Percentiles rank a stretch among this genome's conserved stretches.
These are phyloP conservation scores for Setipinna tenuifilis DNA, from an alignment of 2,797 vertebrate species.

Conservation along the genomic window DNA sequence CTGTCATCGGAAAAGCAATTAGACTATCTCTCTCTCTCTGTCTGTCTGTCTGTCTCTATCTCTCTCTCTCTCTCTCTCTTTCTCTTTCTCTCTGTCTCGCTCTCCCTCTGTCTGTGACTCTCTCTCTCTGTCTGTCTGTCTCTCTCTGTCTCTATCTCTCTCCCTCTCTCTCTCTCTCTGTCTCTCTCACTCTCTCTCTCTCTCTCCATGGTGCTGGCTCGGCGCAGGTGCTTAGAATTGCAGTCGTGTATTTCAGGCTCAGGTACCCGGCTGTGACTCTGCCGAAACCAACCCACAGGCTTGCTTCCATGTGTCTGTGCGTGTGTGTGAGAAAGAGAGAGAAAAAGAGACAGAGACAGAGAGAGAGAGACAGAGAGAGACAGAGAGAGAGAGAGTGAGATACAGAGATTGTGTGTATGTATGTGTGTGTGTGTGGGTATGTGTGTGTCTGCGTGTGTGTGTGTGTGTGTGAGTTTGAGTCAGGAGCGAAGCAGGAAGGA, in stretches of 20 bases:
- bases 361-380: no score
- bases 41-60: background rate
- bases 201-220: background rate
- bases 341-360: no score
- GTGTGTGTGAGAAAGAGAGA: no score
- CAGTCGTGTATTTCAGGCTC: background rate
- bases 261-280: background rate
- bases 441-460: conserved; percentile 26
- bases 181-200: background rate
- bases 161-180: background rate
- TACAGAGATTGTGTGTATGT: no score
- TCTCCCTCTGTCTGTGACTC: no score
- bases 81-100: no score
- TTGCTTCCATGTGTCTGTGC: background rate
- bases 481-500: background rate
- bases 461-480: conserved; percentile 30
- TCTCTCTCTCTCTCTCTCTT: conserved; percentile 12
- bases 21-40: background rate
- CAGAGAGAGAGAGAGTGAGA: no score
- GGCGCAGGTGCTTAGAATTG: background rate
- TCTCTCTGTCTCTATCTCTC: no score
- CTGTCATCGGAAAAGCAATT: background rate
- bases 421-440: conserved; percentile 24
- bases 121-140: no score
- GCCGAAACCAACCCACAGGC: background rate